Evolutionary conservation across 1,140 invertebrate species (phyloP).

Genomic region (Harpegnathos saltator): DNA sequence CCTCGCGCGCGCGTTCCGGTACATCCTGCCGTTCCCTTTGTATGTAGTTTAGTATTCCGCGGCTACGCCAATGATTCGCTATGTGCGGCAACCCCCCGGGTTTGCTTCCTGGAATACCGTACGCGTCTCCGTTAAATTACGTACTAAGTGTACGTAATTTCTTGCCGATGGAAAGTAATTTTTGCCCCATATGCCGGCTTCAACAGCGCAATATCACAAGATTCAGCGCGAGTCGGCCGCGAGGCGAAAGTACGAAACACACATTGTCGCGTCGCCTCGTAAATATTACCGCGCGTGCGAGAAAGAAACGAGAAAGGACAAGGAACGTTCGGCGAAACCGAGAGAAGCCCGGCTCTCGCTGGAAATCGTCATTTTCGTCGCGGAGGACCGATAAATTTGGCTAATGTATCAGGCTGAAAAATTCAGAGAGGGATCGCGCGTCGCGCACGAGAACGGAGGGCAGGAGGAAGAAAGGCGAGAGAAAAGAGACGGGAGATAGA

Average conservation of each 20-base stretch:
- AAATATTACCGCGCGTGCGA: too few species aligned
- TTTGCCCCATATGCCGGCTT: too few species aligned
- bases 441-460: too few species aligned
- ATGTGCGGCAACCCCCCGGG: slow-evolving; percentile 18
- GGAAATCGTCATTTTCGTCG: background rate
- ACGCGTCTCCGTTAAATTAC: slow-evolving; percentile 49
- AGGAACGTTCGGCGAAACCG: background rate
- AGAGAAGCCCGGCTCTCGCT: background rate
- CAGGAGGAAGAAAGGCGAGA: background rate
- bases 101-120: slow-evolving; percentile 33
- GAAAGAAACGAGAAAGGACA: background rate
- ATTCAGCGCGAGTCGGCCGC: too few species aligned
- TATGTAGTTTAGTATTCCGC: slow-evolving; percentile 42
- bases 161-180: slow-evolving; percentile 16
- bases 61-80: slow-evolving; percentile 44
- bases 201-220: too few species aligned
- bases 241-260: too few species aligned
- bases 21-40: slow-evolving; percentile 24
- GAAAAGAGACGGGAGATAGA: background rate
- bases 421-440: slow-evolving; percentile 7
- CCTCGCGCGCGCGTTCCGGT: slow-evolving; percentile 25
- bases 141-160: slow-evolving; percentile 14
- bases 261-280: too few species aligned
- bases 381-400: slow-evolving; percentile 12
- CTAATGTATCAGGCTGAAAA: slow-evolving; percentile 8